Evolutionary conservation across 2,888 invertebrate species (phyloP).

Genomic region (Rhynchonema sp.): DNA sequence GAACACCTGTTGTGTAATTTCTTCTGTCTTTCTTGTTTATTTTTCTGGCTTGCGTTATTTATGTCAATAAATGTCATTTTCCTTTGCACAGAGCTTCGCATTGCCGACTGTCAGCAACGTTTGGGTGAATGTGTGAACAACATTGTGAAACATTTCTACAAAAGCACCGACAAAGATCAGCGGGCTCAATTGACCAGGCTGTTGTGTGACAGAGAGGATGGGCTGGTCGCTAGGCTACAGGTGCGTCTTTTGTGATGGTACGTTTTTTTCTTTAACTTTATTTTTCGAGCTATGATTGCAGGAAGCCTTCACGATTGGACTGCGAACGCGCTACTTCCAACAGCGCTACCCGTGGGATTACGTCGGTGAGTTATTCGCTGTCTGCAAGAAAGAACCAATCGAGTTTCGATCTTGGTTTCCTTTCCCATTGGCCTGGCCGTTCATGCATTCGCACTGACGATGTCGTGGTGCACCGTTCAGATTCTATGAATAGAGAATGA

Average conservation of each 20-base stretch:
- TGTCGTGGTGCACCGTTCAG: too few species aligned
- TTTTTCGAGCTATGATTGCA: constrained; percentile 34
- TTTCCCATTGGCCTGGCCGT: too few species aligned
- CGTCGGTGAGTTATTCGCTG: constrained; percentile 62
- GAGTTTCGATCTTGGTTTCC: too few species aligned
- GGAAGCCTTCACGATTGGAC: constrained; percentile 82
- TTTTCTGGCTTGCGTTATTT: not conserved
- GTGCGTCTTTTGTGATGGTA: not conserved
- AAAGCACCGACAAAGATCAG: constrained; percentile 37
- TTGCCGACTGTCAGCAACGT: constrained; percentile 41
- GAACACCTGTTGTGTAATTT: not conserved
- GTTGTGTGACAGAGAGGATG: constrained; percentile 70
- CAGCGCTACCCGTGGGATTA: constrained; percentile 97
- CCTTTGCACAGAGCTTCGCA: constrained; percentile 11
- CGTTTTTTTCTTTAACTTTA: not conserved
- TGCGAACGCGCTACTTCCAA: constrained; percentile 75
- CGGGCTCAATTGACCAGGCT: constrained; percentile 51
- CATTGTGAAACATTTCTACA: constrained; percentile 85
- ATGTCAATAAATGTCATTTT: not conserved
- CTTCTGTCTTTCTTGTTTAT: not conserved
- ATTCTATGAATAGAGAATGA: too few species aligned
- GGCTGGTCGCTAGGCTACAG: constrained; percentile 65
- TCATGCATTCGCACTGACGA: too few species aligned
- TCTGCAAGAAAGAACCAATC: too few species aligned
- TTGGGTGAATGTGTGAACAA: constrained; percentile 80